Percentiles rank a stretch among this genome's conserved stretches.
phyloP scores from a whole-genome alignment of 2,113 vertebrate species.

The Chelonoidis abingdonii region DNA sequence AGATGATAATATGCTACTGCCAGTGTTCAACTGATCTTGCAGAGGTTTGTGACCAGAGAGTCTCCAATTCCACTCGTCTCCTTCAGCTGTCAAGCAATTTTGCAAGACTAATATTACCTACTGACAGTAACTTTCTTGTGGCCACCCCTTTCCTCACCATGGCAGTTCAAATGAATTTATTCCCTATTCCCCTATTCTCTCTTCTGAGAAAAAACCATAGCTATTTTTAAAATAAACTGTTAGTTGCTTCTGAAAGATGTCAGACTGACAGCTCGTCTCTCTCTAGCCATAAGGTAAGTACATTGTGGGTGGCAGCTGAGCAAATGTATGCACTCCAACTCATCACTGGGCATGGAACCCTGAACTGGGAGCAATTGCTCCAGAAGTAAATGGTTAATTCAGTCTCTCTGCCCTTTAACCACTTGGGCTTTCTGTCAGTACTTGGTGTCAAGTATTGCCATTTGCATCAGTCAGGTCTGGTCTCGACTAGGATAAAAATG shows the following conservation, averaged over 20 bases:
- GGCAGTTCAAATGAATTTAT: background rate
- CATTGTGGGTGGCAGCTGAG: background rate
- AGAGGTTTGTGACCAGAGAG: background rate
- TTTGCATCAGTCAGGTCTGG: background rate
- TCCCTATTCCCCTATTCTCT: background rate
- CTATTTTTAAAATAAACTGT: background rate
- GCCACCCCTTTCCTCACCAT: background rate
- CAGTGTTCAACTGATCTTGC: background rate
- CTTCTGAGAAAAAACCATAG: background rate
- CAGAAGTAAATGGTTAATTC: background rate
- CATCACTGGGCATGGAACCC: background rate
- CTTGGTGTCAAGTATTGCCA: background rate
- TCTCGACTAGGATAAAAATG: background rate
- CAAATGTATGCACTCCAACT: background rate
- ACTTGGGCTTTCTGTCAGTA: background rate
- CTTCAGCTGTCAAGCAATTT: background rate
- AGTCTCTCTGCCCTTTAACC: background rate
- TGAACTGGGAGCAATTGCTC: background rate
- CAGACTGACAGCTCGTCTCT: background rate
- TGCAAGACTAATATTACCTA: background rate
- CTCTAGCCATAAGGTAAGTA: background rate
- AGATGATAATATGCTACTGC: background rate
- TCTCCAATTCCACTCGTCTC: background rate
- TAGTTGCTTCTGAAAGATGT: background rate
- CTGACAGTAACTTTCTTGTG: background rate